Evolutionary conservation across 30 jellyfish, hydroid and myxozoan genomes (phyloP).

Genomic region (Haliclystus octoradiatus): DNA sequence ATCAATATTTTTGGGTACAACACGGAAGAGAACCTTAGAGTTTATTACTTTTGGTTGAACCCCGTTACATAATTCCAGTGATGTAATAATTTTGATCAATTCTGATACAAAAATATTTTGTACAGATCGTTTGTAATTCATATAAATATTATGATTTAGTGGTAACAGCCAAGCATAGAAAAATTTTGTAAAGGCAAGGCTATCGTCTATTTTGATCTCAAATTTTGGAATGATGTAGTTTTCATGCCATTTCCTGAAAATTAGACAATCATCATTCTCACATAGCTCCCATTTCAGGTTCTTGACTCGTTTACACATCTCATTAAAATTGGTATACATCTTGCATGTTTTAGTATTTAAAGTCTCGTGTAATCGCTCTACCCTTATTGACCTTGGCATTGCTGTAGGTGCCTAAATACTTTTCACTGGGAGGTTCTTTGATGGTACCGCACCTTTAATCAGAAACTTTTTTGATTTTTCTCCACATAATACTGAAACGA

Average conservation of each 20-base stretch:
- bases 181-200: conserved; percentile 5
- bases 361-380: not conserved
- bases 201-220: conserved; percentile 14
- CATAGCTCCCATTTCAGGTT: conserved; percentile 7
- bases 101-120: not conserved
- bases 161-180: conserved; percentile 3
- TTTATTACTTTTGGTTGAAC: not conserved
- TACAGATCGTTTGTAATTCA: not conserved
- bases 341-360: not conserved
- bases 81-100: not conserved
- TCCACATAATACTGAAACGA: conserved; percentile 9
- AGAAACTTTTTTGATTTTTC: conserved; percentile 3
- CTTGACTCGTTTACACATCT: conserved; percentile 4
- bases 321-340: conserved; percentile 1
- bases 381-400: conserved; percentile 17
- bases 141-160: conserved; percentile 1
- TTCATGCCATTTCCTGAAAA: not conserved
- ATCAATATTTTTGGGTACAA: conserved; percentile 1
- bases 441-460: conserved; percentile 27
- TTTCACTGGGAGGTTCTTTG: conserved; percentile 6
- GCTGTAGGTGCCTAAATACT: conserved; percentile 18
- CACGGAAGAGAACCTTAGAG: conserved; percentile 2
- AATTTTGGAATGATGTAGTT: conserved; percentile 5
- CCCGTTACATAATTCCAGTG: conserved; percentile 1
- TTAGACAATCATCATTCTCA: not conserved